Conservation (phyloP, 2,888 invertebrate genomes). For the Adelphocoris suturalis region DNA sequence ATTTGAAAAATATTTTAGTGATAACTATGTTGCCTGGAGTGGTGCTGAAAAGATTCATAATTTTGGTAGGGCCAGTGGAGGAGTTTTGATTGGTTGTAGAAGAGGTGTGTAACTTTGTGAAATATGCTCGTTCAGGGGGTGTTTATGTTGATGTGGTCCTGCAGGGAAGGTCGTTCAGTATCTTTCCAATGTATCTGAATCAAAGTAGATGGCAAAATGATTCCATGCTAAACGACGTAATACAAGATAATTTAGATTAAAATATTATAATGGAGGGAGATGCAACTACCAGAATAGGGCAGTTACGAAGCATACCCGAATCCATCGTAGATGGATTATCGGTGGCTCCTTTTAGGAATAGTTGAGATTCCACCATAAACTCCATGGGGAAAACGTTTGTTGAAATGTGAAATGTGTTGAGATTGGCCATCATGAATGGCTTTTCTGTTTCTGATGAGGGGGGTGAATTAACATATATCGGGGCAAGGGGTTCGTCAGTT, state of each 20-base stretch:
- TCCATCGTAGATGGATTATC: background rate
- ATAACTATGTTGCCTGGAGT: background rate
- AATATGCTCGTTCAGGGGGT: background rate
- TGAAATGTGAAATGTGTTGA: background rate
- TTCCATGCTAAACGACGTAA: background rate
- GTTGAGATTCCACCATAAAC: background rate
- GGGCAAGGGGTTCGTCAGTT: background rate
- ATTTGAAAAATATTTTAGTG: background rate
- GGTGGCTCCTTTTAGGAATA: background rate
- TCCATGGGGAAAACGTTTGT: background rate
- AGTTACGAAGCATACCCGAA: background rate
- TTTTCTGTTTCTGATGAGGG: background rate
- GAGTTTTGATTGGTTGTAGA: background rate
- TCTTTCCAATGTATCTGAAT: constrained; percentile 32
- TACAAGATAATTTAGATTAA: background rate
- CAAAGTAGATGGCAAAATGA: background rate
- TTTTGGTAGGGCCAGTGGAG: constrained; percentile 30
- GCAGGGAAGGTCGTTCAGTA: background rate
- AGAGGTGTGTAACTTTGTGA: background rate
- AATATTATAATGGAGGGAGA: constrained; percentile 21
- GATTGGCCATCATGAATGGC: background rate
- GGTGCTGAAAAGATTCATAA: background rate
- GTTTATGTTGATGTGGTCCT: background rate
- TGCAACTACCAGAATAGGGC: background rate
- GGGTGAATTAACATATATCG: background rate